These are phyloP conservation scores for Chorisops tibialis DNA, from an alignment of 2,888 invertebrate species.

Conservation along the genomic window DNA sequence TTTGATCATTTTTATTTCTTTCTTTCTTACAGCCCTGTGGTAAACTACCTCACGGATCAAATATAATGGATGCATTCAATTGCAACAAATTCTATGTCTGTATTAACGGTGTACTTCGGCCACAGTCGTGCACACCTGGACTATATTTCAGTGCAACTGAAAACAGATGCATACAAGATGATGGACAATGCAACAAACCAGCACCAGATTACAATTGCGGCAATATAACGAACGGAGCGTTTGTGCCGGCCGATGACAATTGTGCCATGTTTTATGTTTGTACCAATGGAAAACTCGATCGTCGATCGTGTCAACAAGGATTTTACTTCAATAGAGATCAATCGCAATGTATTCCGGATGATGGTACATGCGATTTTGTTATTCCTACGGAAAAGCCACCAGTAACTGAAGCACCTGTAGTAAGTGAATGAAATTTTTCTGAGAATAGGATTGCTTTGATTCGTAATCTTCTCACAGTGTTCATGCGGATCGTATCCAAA, in stretches of 20 bases:
- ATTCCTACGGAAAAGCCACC: too few species aligned
- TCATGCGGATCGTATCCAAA: slow-evolving; percentile 3
- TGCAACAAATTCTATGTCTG: slow-evolving; percentile 45
- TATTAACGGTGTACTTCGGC: slow-evolving; percentile 39
- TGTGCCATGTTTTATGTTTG: slow-evolving; percentile 42
- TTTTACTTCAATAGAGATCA: slow-evolving; percentile 37
- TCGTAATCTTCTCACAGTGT: neutral
- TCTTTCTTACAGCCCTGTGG: neutral
- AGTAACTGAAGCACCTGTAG: too few species aligned
- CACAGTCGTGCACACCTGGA: slow-evolving; percentile 2
- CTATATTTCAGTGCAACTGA: slow-evolving; percentile 18
- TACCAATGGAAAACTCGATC: slow-evolving; percentile 36
- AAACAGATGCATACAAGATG: slow-evolving; percentile 27
- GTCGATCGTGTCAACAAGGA: slow-evolving; percentile 35
- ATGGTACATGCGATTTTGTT: slow-evolving; percentile 42
- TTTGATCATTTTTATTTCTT: too few species aligned
- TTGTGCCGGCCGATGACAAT: slow-evolving; percentile 37
- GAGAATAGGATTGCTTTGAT: too few species aligned
- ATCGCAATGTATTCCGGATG: slow-evolving; percentile 37
- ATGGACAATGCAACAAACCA: slow-evolving; percentile 31
- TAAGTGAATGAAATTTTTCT: neutral
- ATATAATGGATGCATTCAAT: slow-evolving; percentile 37
- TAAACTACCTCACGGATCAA: neutral
- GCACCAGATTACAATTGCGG: slow-evolving; percentile 36
- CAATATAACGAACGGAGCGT: slow-evolving; percentile 38